Percentiles rank a stretch among this genome's conserved stretches.
Evolutionary conservation across 2,888 invertebrate genomes (phyloP).

Genomic region (Endotricha flammealis): DNA sequence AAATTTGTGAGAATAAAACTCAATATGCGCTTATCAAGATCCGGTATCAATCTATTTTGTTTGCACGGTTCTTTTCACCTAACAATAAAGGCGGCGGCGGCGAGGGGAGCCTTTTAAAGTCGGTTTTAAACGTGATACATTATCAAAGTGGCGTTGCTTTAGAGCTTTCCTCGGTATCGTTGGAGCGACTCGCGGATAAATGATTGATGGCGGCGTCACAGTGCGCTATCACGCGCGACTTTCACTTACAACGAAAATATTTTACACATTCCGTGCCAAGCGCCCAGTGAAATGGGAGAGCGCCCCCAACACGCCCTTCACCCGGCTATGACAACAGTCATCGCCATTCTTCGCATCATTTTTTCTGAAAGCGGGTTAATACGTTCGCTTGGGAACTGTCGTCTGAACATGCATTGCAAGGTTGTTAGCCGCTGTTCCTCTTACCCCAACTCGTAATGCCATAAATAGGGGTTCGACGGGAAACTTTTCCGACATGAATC

Average conservation of each 20-base stretch:
- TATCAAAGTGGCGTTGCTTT: conserved; percentile 64
- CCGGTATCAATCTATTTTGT: conserved; percentile 68
- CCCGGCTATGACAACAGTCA: conserved; percentile 10
- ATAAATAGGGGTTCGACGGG: conserved; percentile 47
- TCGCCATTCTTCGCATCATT: conserved; percentile 9
- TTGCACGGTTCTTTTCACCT: conserved; percentile 49
- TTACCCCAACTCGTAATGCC: conserved; percentile 36
- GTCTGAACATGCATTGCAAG: conserved; percentile 10
- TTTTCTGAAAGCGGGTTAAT: conserved; percentile 11
- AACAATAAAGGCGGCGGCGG: conserved; percentile 45
- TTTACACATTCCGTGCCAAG: conserved; percentile 44
- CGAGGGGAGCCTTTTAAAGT: conserved; percentile 54
- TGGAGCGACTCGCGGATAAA: conserved; percentile 61
- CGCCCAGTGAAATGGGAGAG: conserved; percentile 32
- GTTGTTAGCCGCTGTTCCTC: conserved; percentile 27
- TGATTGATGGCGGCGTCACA: conserved; percentile 66
- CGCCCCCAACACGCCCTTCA: conserved; percentile 6
- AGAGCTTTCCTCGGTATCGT: conserved; percentile 68
- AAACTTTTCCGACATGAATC: conserved; percentile 49
- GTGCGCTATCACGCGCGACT: conserved; percentile 53
- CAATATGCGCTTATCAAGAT: conserved; percentile 55
- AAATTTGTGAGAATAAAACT: conserved; percentile 48
- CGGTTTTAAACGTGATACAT: conserved; percentile 70
- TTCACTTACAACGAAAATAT: conserved; percentile 64
- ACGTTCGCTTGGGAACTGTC: conserved; percentile 4